These are phyloP conservation scores for Corythornis vintsioides DNA, from an alignment of 2,113 vertebrate genomes.

Conservation along the genomic window DNA sequence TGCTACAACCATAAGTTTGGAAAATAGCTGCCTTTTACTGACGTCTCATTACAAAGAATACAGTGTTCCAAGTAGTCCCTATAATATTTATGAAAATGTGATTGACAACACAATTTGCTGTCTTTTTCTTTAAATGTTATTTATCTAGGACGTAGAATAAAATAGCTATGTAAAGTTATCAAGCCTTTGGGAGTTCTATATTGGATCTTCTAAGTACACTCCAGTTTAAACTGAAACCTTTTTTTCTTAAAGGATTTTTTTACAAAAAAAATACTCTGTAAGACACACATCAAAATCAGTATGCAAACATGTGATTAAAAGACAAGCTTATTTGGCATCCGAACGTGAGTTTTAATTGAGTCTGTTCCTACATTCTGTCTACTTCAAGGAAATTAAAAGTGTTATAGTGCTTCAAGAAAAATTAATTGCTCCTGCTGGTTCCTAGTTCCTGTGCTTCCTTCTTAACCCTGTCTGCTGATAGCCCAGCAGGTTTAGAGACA, in stretches of 20 bases:
- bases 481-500: not conserved
- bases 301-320: constrained; percentile 25
- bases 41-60: not conserved
- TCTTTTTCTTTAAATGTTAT: not conserved
- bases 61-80: not conserved
- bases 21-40: not conserved
- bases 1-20: not conserved
- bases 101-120: not conserved
- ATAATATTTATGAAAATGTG: not conserved
- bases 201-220: not conserved
- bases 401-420: constrained; percentile 16
- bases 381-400: constrained; percentile 18
- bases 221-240: not conserved
- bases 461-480: not conserved
- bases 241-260: not conserved
- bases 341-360: constrained; percentile 63
- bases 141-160: not conserved
- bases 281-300: constrained; percentile 32
- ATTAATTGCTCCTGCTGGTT: constrained; percentile 32
- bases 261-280: not conserved
- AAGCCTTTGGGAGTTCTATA: not conserved
- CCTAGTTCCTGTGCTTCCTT: not conserved
- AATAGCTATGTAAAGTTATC: not conserved
- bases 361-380: not conserved
- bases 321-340: constrained; percentile 35